Base-by-base conservation (phyloP, 2,113 vertebrate species). In the Saccopteryx bilineata region DNA sequence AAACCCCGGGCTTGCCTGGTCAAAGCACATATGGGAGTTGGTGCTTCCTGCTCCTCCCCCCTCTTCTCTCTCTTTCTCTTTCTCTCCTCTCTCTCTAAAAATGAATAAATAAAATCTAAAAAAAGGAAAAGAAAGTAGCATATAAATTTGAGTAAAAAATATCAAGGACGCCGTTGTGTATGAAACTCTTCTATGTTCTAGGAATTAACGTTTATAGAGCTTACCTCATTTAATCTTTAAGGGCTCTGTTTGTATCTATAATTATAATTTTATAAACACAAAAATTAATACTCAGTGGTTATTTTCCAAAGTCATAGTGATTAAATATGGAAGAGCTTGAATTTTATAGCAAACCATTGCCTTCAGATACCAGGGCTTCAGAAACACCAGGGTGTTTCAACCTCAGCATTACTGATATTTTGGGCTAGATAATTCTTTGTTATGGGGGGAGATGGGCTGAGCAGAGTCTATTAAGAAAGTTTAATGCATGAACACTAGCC, bases 71-170 rank as follows among this genome's bases (percentile, higher is more conserved):
- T 39, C 39, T 39, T 39, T 39, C 39, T 39, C 39, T 39, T 39
- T 39, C 39, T 39, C 39, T 39, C 39, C 39, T 39, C 39, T 39
- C 39, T 39, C 39, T 39, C 39, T 39, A 39, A 39, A 39, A 39
- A 39, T 39, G 39, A 39, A 39, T 39, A 39, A 39, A 39, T 39
- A 39, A 39, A 39, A 39, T 39, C 39, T 39, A 39, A 39, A 39
- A 39, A 39, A 39, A 39, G 39, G 39, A 39, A 39, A 39, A 68
- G n/a, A 90, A 92, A 94, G 54, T 10, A 95, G 87, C 82, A 91
- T 68, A 66, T 66, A 91, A 71, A 84, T 33, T 28, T 90, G n/a
- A 95, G 79, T 80, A 56, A 56, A 69, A 94, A 93, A 50, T 54
- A 91, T 9, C 71, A 75, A 83, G 15, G 66, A 39, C 39, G n/a